A percentile compares a stretch with the other conserved stretches of the same genome.
Evolutionary conservation across 2,797 vertebrate species (phyloP).

Genomic region (Phoebastria nigripes): DNA sequence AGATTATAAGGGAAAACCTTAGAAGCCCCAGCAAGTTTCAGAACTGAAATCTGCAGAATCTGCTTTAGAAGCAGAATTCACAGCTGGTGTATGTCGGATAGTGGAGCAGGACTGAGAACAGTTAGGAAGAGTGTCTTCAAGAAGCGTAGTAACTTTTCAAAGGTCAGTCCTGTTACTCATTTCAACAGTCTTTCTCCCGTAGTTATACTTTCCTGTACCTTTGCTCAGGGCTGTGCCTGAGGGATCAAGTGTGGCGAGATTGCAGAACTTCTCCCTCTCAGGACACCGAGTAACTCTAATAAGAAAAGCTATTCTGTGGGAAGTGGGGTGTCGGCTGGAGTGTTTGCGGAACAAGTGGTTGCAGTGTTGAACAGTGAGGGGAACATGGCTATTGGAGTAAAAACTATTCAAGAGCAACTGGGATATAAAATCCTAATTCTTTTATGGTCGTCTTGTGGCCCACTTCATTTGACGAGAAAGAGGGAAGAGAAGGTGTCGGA

Average conservation of each 20-base stretch:
- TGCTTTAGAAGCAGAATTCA: background rate
- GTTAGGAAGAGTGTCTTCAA: background rate
- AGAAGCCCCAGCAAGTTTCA: background rate
- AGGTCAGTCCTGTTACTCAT: background rate
- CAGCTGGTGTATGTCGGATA: background rate
- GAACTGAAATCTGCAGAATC: background rate
- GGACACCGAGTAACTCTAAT: background rate
- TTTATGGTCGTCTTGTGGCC: background rate
- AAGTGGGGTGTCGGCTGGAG: background rate
- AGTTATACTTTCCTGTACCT: background rate
- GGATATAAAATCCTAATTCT: background rate
- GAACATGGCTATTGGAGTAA: background rate
- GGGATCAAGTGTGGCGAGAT: background rate
- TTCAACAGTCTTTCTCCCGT: background rate
- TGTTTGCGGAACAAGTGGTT: background rate
- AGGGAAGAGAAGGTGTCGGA: background rate
- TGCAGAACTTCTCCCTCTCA: background rate
- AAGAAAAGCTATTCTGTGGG: background rate
- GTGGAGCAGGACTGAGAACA: background rate
- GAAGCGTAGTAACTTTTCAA: background rate
- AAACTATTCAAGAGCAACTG: background rate
- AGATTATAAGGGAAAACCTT: background rate
- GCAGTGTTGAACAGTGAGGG: background rate
- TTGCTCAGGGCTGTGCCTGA: constrained; percentile 17
- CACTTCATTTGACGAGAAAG: background rate